Base-by-base conservation (phyloP, 2,113 vertebrate species). In the Pelecanus crispus region DNA sequence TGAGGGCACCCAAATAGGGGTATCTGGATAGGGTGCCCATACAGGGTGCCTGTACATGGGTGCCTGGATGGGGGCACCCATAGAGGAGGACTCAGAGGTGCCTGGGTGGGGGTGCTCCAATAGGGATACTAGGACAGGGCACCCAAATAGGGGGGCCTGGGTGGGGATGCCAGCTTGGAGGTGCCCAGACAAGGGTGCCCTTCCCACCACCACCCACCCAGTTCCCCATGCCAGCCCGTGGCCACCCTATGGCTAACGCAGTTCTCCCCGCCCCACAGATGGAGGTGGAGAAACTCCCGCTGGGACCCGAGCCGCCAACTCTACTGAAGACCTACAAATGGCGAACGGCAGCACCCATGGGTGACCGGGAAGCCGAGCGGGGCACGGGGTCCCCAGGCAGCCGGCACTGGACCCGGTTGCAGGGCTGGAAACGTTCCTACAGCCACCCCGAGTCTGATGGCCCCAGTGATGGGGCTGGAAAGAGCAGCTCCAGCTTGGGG, bases 351-450 rank as follows among this genome's bases (percentile, higher is more conserved):
- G 92, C 91, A 21, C 97, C 97, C 47, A 10, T 63, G 31, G 97
- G 98, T 19, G 61, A 95, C 50, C 89, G 92, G 44, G 90, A 95
- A 28, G 61, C 96, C 28, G 97, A 38, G 5, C 26, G 86, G 13
- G 25, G 7, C 53, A 8, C 79, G 3, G 80, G 12, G 18, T 66
- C 94, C 29, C 87, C 95, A 1, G 62, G 85, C 2, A 97, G 97
- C 13, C 97, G 94, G 49, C 98, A 97, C 65, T 99, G 98, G 98
- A 94, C 63, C 56, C 98, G 98, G 36, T 93, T 99, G 88, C 98
- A 98, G 32, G 98, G 92, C 40, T 99, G 99, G 99, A 98, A 98
- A 18, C 96, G 7, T 70, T 89, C 95, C 7, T 87, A 97, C 86
- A 98, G 97, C 92, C 96, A 97, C 13, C 97, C 96, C 9, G 97